Evolutionary conservation across 2,113 vertebrate species (phyloP).

Genomic region (Thamnophis sirtalis): DNA sequence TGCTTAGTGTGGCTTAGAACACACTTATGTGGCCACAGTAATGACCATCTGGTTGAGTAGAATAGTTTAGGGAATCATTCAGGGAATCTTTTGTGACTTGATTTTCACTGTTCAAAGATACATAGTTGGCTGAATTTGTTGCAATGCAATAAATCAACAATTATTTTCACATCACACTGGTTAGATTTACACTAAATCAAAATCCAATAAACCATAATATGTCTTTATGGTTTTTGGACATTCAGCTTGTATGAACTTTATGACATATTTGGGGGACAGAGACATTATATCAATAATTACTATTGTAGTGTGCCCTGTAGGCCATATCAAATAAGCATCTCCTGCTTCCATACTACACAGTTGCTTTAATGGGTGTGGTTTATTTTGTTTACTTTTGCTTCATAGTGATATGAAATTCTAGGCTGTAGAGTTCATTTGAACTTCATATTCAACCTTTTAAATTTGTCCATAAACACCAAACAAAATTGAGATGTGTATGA

Average conservation of each 20-base stretch:
- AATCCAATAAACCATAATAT: neutral
- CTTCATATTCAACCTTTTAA: neutral
- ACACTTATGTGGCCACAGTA: neutral
- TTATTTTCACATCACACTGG: neutral
- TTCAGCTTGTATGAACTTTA: neutral
- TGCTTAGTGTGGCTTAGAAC: neutral
- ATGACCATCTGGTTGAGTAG: neutral
- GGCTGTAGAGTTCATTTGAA: neutral
- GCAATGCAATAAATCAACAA: neutral
- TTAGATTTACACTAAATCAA: neutral
- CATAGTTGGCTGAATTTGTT: neutral
- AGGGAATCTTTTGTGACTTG: neutral
- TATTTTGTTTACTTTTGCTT: neutral
- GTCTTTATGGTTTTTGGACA: neutral
- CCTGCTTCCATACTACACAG: neutral
- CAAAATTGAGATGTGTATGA: neutral
- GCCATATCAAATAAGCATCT: neutral
- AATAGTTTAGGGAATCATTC: neutral
- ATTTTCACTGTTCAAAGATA: neutral
- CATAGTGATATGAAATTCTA: neutral
- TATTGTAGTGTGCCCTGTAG: neutral
- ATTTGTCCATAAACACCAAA: neutral
- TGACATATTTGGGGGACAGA: neutral
- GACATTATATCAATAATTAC: neutral
- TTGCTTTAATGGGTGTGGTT: neutral